Evolutionary conservation across 2,888 invertebrate species (phyloP), one percentile per base, ranked within the genome.

Genomic region (Tachina grossa): DNA sequence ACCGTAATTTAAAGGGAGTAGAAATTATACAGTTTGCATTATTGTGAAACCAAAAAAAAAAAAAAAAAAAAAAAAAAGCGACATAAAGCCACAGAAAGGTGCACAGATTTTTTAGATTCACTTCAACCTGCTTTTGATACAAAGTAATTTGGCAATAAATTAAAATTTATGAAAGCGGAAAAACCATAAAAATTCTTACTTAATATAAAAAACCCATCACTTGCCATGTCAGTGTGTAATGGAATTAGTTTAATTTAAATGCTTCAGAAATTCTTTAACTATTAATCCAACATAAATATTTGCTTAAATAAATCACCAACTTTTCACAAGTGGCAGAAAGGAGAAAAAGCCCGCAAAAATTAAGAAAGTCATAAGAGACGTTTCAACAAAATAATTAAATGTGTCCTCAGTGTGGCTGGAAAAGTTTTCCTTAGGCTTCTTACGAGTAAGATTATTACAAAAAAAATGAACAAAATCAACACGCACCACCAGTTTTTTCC

Each of bases 321-420:
- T 43, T 45, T 10, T 16, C 22, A 59, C 59, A 31, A 61, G 9
- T 41, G 31, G n/a, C 16, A 1, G 13, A 1, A n/a, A 39, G 4
- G 8, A n/a, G 39, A 53, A 31, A n/a, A 65, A 65, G 22, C n/a
- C n/a, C n/a, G 22, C 43, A 41, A 13, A 61, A 41, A 61, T 10
- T 43, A 51, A 55, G 16, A 57, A 66, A 49, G 1, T 55, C 57
- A 41, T 41, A 47, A 68, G 55, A 76, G 47, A 22, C 16, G 19
- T 59, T 49, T 59, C 14, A 77, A 49, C 16, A 63, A 57, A 77
- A 77, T 68, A 77, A 77, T 77, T 68, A 68, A 68, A 77, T 14
- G 14, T 63, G 45, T 61, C 39, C 45, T 63, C 22, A n/a, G 10
- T 16, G 43, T 57, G 51, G 16, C 31, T 51, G 9, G 22, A 31